Conservation (phyloP, 2,113 vertebrate species). For the Tympanuchus pallidicinctus region DNA sequence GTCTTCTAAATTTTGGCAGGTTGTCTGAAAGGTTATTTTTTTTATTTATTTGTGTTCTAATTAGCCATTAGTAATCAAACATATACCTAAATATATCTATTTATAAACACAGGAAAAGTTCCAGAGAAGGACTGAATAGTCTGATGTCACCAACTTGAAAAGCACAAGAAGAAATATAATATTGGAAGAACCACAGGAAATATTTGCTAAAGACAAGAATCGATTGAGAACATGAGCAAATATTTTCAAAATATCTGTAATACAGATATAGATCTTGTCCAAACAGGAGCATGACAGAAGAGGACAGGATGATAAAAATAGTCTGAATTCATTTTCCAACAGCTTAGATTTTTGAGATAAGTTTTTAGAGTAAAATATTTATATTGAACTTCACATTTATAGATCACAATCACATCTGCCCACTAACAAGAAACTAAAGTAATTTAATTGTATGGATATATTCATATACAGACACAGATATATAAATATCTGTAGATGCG, state of each 20-base stretch:
- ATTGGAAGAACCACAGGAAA: neutral
- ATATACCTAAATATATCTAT: neutral
- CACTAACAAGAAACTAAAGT: neutral
- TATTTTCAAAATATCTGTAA: neutral
- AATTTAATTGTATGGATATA: neutral
- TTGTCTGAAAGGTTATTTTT: neutral
- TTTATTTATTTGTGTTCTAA: neutral
- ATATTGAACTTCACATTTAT: neutral
- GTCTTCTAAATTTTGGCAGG: neutral
- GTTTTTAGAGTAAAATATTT: neutral
- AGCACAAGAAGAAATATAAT: neutral
- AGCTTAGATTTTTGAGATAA: neutral
- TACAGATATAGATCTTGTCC: neutral
- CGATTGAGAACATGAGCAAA: neutral
- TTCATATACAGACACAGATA: neutral
- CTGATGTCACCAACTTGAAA: neutral
- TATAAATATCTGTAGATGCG: neutral
- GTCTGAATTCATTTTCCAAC: neutral
- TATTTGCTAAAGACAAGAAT: neutral
- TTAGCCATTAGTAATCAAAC: neutral
- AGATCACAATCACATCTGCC: neutral
- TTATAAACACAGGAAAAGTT: neutral
- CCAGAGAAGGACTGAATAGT: neutral
- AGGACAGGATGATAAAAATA: neutral
- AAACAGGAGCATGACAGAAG: neutral